Evolutionary conservation across 2,797 vertebrate genomes (phyloP).

Genomic region (Harpagifer antarcticus): DNA sequence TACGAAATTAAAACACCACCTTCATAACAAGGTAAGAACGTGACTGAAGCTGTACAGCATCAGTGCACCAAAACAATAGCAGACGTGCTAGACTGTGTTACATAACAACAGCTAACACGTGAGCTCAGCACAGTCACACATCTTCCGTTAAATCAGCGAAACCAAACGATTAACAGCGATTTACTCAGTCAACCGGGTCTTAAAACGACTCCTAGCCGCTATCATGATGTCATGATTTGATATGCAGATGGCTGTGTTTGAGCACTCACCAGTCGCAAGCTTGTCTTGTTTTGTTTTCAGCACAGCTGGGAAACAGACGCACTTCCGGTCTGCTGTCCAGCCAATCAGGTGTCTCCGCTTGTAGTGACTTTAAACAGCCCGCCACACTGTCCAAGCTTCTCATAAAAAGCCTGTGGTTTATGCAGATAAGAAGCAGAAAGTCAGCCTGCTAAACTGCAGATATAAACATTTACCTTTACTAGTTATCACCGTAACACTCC

Average conservation of each 20-base stretch:
- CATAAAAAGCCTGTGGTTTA: too few species aligned
- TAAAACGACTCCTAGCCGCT: not conserved
- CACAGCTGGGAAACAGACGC: constrained; percentile 75
- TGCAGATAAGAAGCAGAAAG: constrained; percentile 27
- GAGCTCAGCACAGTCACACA: constrained; percentile 48
- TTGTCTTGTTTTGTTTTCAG: constrained; percentile 85
- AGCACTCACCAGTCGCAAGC: constrained; percentile 84
- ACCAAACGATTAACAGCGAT: not conserved
- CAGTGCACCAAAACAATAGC: constrained; percentile 49
- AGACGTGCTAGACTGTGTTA: constrained; percentile 65
- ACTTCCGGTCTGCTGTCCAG: constrained; percentile 76
- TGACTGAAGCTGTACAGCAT: constrained; percentile 22
- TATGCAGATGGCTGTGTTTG: constrained; percentile 8
- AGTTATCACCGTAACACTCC: too few species aligned
- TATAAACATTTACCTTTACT: not conserved
- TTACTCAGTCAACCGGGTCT: not conserved
- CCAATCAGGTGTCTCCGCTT: constrained; percentile 65
- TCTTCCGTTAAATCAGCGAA: not conserved
- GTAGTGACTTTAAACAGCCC: constrained; percentile 43
- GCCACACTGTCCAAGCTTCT: not conserved
- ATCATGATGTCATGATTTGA: not conserved
- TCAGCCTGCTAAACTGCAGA: constrained; percentile 14
- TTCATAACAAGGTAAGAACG: not conserved
- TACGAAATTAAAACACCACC: not conserved
- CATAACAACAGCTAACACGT: constrained; percentile 74